phyloP scores from a whole-genome alignment of 2,888 invertebrate genomes.

The Reticulitermes lucifugus region DNA sequence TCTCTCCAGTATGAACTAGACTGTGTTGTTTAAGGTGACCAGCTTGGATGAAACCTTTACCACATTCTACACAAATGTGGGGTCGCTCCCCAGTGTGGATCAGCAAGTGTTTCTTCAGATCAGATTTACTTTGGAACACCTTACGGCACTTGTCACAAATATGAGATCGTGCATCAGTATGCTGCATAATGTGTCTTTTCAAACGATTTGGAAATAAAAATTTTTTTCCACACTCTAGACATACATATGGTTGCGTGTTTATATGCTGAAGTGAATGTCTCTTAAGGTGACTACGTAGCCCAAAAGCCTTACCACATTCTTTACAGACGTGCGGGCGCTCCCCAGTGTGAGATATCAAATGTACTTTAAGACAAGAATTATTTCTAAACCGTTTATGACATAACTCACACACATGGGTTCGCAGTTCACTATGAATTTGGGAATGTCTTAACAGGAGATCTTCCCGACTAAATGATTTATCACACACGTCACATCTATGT shows the following conservation, averaged over 20 bases:
- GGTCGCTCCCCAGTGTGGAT: too few relatives aligned
- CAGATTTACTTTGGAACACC: too few relatives aligned
- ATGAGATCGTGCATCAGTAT: background rate
- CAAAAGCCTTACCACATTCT: background rate
- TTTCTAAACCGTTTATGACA: background rate
- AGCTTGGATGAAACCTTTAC: too few relatives aligned
- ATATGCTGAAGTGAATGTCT: conserved; percentile 5
- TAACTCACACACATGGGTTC: background rate
- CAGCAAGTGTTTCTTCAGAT: too few relatives aligned
- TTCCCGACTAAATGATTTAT: too few relatives aligned
- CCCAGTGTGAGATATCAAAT: conserved; percentile 1
- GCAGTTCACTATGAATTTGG: background rate
- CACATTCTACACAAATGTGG: too few relatives aligned
- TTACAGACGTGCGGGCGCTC: background rate
- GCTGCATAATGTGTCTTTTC: background rate
- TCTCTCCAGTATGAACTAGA: background rate
- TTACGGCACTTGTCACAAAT: too few relatives aligned
- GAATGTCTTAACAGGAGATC: too few relatives aligned
- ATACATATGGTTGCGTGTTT: background rate
- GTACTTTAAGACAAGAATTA: background rate
- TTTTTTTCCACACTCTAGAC: conserved; percentile 11
- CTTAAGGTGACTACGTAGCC: background rate
- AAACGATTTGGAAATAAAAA: background rate
- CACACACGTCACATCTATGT: too few relatives aligned
- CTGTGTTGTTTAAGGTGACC: background rate